Conservation (phyloP, 2,888 invertebrate genomes). For the Kuschelorhynchus macadamiae region DNA sequence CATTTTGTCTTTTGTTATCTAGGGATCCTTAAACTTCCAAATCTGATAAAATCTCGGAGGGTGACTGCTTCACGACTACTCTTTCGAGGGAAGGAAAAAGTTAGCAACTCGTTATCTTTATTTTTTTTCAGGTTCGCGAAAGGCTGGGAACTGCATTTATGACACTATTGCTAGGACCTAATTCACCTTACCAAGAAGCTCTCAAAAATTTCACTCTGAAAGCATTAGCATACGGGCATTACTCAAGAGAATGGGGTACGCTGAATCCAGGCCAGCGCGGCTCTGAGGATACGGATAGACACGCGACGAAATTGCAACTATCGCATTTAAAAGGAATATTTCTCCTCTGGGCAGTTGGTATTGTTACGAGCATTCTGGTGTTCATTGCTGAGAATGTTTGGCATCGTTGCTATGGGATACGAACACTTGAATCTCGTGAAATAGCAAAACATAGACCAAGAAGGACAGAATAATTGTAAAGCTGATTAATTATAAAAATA, state of each 20-base stretch:
- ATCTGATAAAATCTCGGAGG: no score
- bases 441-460: no score
- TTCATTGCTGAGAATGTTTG: constrained; percentile 8
- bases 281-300: not conserved
- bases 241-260: constrained; percentile 14
- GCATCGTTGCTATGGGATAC: constrained; percentile 5
- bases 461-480: no score
- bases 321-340: constrained; percentile 13
- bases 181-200: constrained; percentile 15
- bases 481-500: no score
- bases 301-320: not conserved
- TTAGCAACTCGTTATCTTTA: no score
- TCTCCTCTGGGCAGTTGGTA: constrained; percentile 6
- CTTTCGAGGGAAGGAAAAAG: no score
- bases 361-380: constrained; percentile 3
- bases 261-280: no score
- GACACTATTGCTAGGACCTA: not conserved
- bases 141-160: constrained; percentile 16
- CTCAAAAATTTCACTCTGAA: constrained; percentile 10
- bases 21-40: no score
- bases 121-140: constrained; percentile 7
- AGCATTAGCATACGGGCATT: constrained; percentile 20
- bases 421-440: no score
- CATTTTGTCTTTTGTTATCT: no score
- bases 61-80: no score